These are phyloP conservation scores for Apodemia mormo DNA, from an alignment of 2,888 invertebrate species.

Conservation along the genomic window DNA sequence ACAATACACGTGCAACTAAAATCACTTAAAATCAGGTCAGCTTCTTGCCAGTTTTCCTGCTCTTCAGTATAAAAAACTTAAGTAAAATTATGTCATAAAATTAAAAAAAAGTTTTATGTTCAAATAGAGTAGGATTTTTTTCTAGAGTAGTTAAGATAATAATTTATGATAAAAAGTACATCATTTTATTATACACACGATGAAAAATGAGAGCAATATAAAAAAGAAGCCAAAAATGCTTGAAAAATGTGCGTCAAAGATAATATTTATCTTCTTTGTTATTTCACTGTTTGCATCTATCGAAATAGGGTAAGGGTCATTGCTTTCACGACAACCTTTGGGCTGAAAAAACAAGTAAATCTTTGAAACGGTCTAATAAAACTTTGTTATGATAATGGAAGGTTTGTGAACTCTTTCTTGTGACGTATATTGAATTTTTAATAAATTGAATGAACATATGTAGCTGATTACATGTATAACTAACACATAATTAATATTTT, in stretches of 20 bases:
- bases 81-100: too few relatives aligned
- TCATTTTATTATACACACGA: background rate
- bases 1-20: too few relatives aligned
- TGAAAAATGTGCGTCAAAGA: constrained; percentile 8
- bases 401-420: background rate
- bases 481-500: too few relatives aligned
- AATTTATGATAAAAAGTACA: background rate
- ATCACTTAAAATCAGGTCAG: too few relatives aligned
- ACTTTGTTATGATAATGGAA: background rate
- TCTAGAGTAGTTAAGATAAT: background rate
- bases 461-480: too few relatives aligned
- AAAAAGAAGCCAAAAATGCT: constrained; percentile 3
- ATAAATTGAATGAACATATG: background rate
- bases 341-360: constrained; percentile 4
- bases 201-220: constrained; percentile 2
- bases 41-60: too few relatives aligned
- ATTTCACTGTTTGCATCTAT: background rate
- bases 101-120: too few relatives aligned
- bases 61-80: too few relatives aligned
- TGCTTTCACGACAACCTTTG: background rate
- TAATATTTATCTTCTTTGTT: constrained; percentile 11
- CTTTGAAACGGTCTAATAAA: background rate
- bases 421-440: background rate
- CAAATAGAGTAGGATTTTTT: too few relatives aligned
- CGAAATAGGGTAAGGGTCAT: background rate